Base-by-base conservation (phyloP, 23 tunicate species). In the Trididemnum nubilum region DNA sequence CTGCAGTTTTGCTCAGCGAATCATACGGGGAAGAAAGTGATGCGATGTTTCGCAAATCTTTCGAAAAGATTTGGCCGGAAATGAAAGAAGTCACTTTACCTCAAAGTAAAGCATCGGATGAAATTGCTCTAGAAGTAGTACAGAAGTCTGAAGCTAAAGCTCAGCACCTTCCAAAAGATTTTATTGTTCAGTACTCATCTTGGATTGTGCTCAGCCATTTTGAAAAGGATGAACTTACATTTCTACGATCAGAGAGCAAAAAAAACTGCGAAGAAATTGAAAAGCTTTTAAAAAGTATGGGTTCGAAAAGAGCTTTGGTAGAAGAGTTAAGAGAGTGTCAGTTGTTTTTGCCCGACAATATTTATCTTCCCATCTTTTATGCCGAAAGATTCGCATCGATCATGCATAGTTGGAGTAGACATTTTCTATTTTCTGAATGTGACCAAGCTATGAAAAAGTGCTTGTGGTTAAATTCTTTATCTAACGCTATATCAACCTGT, bases 361-460 rank as follows among this genome's bases (percentile, higher is more conserved):
- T 24, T 26, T 38, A 54, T 33, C 36, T 22, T 5, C 2, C 36
- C 2, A 19, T 78, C 2, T 78, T 78, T 31, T 78, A 27, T 26
- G 82, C 70, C 18, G 70, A 78, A 58, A 57, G 82, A 37, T 5
- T 78, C 27, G n/a, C n/a, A n/a, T n/a, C n/a, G n/a, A n/a, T n/a
- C n/a, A n/a, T n/a, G n/a, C n/a, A n/a, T n/a, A n/a, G 82, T 27
- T 57, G 39, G 38, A 78, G 82, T 78, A 36, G 69, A 4, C 12
- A 26, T 2, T 5, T 26, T 30, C 22, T 78, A 2, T 78, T 24
- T 37, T 7, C 72, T 22, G 70, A 78, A 9, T 2, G 28, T 29
- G 15, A 28, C 31, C n/a, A 2, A 3, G 69, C n/a, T 19, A n/a
- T n/a, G n/a, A n/a, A n/a, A n/a, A n/a, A n/a, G n/a, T n/a, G n/a